Conservation (phyloP, 2,113 vertebrate genomes). For the Nasalis larvatus region DNA sequence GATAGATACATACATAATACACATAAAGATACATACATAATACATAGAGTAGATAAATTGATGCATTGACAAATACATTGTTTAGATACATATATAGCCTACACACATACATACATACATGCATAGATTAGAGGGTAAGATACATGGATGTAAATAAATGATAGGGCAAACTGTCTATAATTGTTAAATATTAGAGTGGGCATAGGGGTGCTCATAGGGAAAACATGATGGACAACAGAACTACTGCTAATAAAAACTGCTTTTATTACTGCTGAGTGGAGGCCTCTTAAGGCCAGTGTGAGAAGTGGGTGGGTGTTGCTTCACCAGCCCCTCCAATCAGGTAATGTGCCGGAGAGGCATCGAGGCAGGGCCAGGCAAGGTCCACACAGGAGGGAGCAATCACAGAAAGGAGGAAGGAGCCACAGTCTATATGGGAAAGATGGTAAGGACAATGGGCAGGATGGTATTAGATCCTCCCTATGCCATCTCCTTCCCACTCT, state of each 20-base stretch:
- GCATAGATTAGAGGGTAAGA: not conserved
- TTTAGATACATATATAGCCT: not conserved
- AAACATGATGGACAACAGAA: not conserved
- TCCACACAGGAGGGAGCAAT: not conserved
- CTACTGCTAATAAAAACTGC: not conserved
- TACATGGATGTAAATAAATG: not conserved
- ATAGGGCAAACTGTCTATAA: not conserved
- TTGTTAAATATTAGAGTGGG: not conserved
- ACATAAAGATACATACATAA: not conserved
- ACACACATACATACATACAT: not conserved
- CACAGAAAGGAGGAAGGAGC: not conserved
- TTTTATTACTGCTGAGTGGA: constrained; percentile 64
- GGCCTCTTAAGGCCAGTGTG: not conserved
- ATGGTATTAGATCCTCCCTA: not conserved
- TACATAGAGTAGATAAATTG: not conserved
- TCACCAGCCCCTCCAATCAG: not conserved
- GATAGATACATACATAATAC: not conserved
- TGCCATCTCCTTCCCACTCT: not conserved
- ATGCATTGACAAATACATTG: not conserved
- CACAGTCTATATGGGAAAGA: not conserved
- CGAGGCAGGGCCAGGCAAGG: not conserved
- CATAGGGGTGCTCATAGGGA: not conserved
- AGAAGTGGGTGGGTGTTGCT: not conserved
- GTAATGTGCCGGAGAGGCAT: not conserved
- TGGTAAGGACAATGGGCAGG: not conserved